Evolutionary conservation across 2,113 vertebrate genomes (phyloP).

Genomic region (Erythrolamprus reginae): DNA sequence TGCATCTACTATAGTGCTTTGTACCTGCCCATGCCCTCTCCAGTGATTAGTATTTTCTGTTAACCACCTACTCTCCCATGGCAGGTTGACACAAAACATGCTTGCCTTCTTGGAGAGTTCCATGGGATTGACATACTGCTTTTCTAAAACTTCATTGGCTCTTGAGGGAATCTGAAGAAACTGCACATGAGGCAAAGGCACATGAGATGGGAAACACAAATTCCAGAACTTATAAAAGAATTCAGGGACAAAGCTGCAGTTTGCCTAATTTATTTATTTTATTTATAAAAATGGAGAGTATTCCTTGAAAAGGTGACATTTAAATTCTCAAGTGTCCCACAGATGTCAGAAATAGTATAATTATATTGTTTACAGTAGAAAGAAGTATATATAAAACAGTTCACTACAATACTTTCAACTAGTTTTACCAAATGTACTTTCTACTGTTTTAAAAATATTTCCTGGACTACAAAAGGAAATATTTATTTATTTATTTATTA

Average conservation of each 20-base stretch:
- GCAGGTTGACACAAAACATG: background rate
- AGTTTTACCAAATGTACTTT: conserved; percentile 17
- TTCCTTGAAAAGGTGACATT: conserved; percentile 59
- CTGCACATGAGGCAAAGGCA: conserved; percentile 32
- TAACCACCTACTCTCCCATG: background rate
- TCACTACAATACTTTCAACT: conserved; percentile 61
- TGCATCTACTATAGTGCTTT: background rate
- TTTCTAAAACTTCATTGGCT: conserved; percentile 26
- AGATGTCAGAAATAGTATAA: conserved; percentile 61
- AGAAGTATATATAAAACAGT: conserved; percentile 47
- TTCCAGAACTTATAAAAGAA: conserved; percentile 50
- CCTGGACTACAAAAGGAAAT: background rate
- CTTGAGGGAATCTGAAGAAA: conserved; percentile 20
- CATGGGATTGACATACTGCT: background rate
- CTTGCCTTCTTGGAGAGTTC: background rate
- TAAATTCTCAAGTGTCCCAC: conserved; percentile 56
- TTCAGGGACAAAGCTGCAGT: conserved; percentile 46
- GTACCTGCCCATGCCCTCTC: background rate
- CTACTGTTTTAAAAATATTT: background rate
- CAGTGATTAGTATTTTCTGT: background rate
- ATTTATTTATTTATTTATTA: no score
- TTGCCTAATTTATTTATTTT: conserved; percentile 61
- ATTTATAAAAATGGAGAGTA: conserved; percentile 56
- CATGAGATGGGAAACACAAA: conserved; percentile 43
- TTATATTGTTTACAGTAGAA: conserved; percentile 62